Percentiles rank a stretch among this genome's conserved stretches.
These are phyloP conservation scores for Ctenosaura bakeri DNA, from an alignment of 2,797 vertebrate genomes.

Conservation along the genomic window DNA sequence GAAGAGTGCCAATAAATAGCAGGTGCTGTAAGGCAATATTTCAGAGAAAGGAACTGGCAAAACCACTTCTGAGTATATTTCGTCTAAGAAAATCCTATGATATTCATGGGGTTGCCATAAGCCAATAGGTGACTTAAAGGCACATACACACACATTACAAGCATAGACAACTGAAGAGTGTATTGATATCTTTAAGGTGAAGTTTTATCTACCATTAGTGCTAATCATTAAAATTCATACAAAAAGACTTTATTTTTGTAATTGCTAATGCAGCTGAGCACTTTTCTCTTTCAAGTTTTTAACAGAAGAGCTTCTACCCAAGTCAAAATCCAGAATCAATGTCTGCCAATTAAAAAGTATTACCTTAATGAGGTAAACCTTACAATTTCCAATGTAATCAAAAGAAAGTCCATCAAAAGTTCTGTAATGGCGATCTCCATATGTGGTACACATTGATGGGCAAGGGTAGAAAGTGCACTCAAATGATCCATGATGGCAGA, in stretches of 20 bases:
- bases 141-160: background rate
- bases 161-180: background rate
- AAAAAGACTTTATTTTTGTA: background rate
- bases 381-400: conserved; percentile 93
- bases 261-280: background rate
- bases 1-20: too few species aligned
- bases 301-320: background rate
- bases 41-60: too few species aligned
- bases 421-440: conserved; percentile 94
- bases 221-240: conserved; percentile 1
- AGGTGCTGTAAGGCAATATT: too few species aligned
- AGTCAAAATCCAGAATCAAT: conserved; percentile 7
- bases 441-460: conserved; percentile 92
- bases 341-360: conserved; percentile 48
- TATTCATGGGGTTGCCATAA: too few species aligned
- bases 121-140: too few species aligned
- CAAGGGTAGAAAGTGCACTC: conserved; percentile 91
- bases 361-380: conserved; percentile 94
- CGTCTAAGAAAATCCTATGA: too few species aligned
- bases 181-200: background rate
- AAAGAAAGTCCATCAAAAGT: conserved; percentile 94
- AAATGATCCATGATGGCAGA: conserved; percentile 92
- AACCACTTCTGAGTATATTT: too few species aligned
- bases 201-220: too few species aligned
- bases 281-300: background rate